Evolutionary conservation across 1,140 invertebrate genomes (phyloP).

Genomic region (Drosophila eugracilis): DNA sequence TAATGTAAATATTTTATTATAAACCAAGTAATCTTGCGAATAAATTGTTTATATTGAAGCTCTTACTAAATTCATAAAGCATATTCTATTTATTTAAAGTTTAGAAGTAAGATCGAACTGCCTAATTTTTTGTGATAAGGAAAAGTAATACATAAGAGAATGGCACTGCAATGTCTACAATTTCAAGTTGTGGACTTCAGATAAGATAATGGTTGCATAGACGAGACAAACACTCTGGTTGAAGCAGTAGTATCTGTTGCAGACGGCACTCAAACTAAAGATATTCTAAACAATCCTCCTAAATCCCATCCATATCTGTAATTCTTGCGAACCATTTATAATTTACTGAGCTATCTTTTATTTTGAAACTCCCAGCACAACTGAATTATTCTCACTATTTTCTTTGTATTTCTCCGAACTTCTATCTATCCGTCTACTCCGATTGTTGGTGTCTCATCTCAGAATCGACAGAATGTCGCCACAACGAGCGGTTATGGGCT

Average conservation of each 20-base stretch:
- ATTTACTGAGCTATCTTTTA: conserved; percentile 7
- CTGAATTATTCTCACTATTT: conserved; percentile 19
- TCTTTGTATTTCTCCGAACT: conserved; percentile 28
- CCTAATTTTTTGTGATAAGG: neutral
- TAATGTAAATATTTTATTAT: neutral
- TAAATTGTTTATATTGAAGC: too few relatives aligned
- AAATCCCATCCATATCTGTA: conserved; percentile 1
- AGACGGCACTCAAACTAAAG: neutral
- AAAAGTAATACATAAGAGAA: neutral
- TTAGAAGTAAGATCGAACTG: too few relatives aligned
- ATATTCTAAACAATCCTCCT: neutral
- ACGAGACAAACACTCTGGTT: neutral
- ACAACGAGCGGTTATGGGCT: conserved; percentile 85
- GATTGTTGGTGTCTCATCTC: conserved; percentile 30
- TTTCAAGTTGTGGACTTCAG: conserved; percentile 16
- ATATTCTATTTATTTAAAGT: too few relatives aligned
- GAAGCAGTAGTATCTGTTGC: neutral
- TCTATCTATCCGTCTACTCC: conserved; percentile 23
- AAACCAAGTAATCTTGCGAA: too few relatives aligned
- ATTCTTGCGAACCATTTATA: conserved; percentile 9
- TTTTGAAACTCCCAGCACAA: conserved; percentile 2
- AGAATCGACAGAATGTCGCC: conserved; percentile 87
- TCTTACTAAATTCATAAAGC: too few relatives aligned
- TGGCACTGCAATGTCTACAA: conserved; percentile 1
- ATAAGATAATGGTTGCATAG: conserved; percentile 45